phyloP scores from a whole-genome alignment of 2,888 invertebrate species.

The Halocaridina rubra region DNA sequence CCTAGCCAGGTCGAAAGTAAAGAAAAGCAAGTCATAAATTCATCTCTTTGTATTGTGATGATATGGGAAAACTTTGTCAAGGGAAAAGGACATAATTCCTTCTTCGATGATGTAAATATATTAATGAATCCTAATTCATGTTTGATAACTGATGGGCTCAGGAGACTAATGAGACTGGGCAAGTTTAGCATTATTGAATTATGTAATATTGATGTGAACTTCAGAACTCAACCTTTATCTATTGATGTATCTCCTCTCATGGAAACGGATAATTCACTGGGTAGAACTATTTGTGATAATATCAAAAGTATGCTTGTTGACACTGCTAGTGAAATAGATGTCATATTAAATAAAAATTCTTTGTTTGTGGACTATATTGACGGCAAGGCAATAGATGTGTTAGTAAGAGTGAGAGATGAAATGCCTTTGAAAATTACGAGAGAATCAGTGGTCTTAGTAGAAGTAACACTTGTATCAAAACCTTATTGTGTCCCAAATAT shows the following conservation, averaged over 20 bases:
- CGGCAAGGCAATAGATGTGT: conserved; percentile 24
- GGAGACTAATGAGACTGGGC: conserved; percentile 27
- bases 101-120: background rate
- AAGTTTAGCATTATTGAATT: conserved; percentile 22
- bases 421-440: conserved; percentile 23
- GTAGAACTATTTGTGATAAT: background rate
- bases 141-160: background rate
- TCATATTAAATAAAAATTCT: conserved; percentile 35
- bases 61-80: conserved; percentile 49
- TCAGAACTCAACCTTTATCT: conserved; percentile 7
- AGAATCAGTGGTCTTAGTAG: conserved; percentile 21
- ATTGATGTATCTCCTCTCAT: conserved; percentile 16
- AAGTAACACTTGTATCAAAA: conserved; percentile 17
- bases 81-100: background rate
- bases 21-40: background rate
- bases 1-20: background rate
- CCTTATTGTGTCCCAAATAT: conserved; percentile 17
- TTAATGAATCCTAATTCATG: conserved; percentile 6
- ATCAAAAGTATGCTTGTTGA: conserved; percentile 9
- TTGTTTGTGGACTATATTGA: conserved; percentile 21
- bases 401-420: conserved; percentile 25
- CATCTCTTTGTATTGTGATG: conserved; percentile 32
- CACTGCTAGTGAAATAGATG: background rate
- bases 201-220: background rate
- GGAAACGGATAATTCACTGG: background rate